Base-by-base conservation (phyloP, 1,140 invertebrate genomes). In the Chelonus insularis region DNA sequence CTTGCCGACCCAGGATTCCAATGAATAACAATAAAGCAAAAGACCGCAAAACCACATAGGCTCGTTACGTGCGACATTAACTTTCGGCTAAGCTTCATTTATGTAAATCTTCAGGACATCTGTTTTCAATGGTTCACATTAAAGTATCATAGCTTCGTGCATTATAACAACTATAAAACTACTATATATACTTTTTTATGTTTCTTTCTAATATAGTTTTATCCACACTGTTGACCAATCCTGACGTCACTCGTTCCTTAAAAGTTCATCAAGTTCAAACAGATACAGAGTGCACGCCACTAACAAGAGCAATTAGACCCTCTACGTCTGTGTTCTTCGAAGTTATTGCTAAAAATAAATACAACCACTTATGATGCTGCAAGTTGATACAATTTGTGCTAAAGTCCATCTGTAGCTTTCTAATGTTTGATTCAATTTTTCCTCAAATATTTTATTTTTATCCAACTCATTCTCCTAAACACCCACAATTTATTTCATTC, bases 241-340 rank as follows among this genome's bases (percentile, higher is more conserved):
- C 3, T 59, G 48, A 50, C 63, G 59, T 63, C 61, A 59, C 43
- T 37, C 41, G 54, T 55, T 21, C 14, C 68, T 75, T 57, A 57
- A 68, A 71, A 73, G 75, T 80, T 80, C 77, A 80, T 66, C 61
- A 70, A 72, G 75, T 79, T 78, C 78, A 78, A 75, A 76, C 78
- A 80, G 77, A 79, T 79, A 77, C 74, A 70, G 75, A 66, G 25
- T 29, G 25, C 7, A 29, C 25, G 74, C 67, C 72, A 73, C 71
- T 80, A 80, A 80, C 77, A 72, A 79, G 77, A 80, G 78, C 77
- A 80, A 80, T 80, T 80, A 79, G 70, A 71, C 77, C 75, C 76
- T 79, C 74, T 73, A 78, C 74, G 7, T 29, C 25, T 78, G 76
- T 79, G 71, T 72, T 72, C 73, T 63, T 68, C 63, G 63, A 57